Evolutionary conservation across 2,888 invertebrate genomes (phyloP), one percentile per base, ranked within the genome.

Genomic region (Phengaris alcon): DNA sequence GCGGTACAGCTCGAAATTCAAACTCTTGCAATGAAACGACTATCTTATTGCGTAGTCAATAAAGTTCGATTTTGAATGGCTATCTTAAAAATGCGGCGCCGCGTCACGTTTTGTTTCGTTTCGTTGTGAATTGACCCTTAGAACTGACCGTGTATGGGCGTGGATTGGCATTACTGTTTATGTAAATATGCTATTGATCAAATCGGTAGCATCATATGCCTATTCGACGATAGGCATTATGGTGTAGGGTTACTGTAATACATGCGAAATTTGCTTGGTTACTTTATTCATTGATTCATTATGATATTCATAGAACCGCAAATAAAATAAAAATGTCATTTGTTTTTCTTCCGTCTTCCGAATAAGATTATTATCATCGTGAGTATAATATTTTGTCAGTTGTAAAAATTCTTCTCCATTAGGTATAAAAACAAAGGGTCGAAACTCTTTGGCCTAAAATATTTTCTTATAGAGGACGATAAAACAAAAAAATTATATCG

Each of bases 241-340:
- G 4, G 35, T 35, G 35, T 35, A 35, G 1, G 35, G 35, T 4
- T 35, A 35, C 35, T 35, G 35, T 48, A 48, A 48, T 48, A 59
- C 22, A 59, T 22, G 59, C 15, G 35, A 35, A 64, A 64, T 64
- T 35, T 44, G 35, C 15, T 13, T 72, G 13, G 35, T 51, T 48
- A 52, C 52, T 69, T 69, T 15, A 69, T 69, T 15, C 22, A 48
- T 48, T 48, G 69, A 69, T 48, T 52, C 72, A 72, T 72, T 22
- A 12, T 72, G 72, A 35, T 72, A 72, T 72, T 52, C 72, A 52
- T 72, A 13, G 52, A 35, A 35, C 35, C 22, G 52, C 35, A 54
- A 72, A 72, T 72, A 72, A 72, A 72, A 72, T 72, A 72, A 72
- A 70, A 35, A 72, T 72, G 35, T 8, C 35, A 72, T 72, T 72